Percentiles rank a stretch among this genome's conserved stretches.
Evolutionary conservation across 1,140 invertebrate species (phyloP).

Genomic region (Leucophenga varia): DNA sequence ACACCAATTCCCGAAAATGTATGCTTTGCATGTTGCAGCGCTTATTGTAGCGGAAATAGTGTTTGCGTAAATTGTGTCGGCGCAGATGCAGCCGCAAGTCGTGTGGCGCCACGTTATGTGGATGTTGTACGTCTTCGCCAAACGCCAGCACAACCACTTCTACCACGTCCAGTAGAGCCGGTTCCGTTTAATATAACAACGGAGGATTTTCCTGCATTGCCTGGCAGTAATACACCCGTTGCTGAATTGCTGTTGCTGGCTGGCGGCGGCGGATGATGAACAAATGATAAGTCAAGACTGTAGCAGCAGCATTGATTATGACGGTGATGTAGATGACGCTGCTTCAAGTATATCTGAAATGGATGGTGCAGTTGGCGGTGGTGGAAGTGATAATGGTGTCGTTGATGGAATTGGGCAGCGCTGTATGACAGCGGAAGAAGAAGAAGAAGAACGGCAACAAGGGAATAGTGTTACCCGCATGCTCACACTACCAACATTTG

Average conservation of each 20-base stretch:
- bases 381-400: not conserved
- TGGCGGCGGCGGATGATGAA: constrained; percentile 27
- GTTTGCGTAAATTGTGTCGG: too few species aligned
- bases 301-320: constrained; percentile 24
- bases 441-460: not conserved
- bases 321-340: not conserved
- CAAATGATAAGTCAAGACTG: not conserved
- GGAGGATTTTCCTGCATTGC: constrained; percentile 38
- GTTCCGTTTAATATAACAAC: constrained; percentile 33
- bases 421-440: not conserved
- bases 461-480: too few species aligned
- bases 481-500: too few species aligned
- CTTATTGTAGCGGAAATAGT: too few species aligned
- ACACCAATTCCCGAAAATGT: too few species aligned
- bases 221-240: too few species aligned
- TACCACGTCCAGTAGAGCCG: not conserved
- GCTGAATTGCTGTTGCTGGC: too few species aligned
- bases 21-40: too few species aligned
- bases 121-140: constrained; percentile 32
- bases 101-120: constrained; percentile 22
- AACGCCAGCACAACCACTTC: not conserved
- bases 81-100: too few species aligned
- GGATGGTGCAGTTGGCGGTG: too few species aligned
- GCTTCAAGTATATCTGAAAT: not conserved
- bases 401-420: too few species aligned